Percentiles rank a stretch among this genome's conserved stretches.
Conservation (phyloP, 2,113 vertebrate species). For the Rhineura floridana region DNA sequence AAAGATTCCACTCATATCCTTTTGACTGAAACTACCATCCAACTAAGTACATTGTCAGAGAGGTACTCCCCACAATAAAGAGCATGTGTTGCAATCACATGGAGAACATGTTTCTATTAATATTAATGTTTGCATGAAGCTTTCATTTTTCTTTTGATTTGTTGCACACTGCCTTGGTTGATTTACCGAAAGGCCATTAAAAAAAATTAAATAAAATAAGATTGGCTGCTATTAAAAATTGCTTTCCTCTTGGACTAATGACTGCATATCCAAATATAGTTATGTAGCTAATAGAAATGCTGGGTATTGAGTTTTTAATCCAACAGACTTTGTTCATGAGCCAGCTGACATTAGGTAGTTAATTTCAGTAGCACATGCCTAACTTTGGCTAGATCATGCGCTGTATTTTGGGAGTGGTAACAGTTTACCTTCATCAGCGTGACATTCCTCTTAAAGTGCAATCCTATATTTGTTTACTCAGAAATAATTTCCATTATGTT, state of each 20-base stretch:
- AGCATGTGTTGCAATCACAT: neutral
- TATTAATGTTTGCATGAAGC: too few species aligned
- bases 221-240: constrained; percentile 16
- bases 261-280: constrained; percentile 12
- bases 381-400: neutral
- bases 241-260: constrained; percentile 10
- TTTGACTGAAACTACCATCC: neutral
- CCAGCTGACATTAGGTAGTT: neutral
- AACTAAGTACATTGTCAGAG: constrained; percentile 4
- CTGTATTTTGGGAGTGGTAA: constrained; percentile 35
- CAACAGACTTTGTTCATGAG: neutral
- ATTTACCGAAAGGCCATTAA: too few species aligned
- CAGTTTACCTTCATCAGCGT: neutral
- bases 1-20: neutral
- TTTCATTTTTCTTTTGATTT: too few species aligned
- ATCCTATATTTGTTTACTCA: neutral
- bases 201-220: neutral
- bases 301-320: neutral
- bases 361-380: neutral
- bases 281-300: constrained; percentile 8
- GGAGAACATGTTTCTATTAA: neutral
- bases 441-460: neutral
- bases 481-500: neutral
- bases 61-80: constrained; percentile 5
- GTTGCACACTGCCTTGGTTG: too few species aligned